phyloP scores from a whole-genome alignment of 2,797 vertebrate genomes.

The Channallabes apus region DNA sequence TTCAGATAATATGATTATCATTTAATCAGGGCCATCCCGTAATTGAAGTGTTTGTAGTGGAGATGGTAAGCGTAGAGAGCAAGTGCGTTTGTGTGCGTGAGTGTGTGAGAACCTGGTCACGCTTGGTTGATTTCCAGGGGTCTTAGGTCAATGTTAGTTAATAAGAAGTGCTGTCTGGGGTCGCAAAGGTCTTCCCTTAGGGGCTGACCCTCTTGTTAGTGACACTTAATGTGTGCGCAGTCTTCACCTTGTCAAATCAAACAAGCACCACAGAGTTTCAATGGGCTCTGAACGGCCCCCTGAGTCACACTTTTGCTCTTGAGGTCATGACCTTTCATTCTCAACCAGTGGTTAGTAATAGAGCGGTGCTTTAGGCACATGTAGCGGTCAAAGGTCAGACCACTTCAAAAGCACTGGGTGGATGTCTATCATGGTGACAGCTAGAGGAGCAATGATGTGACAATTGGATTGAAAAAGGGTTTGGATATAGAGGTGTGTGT shows the following conservation, averaged over 20 bases:
- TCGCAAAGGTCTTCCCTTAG: constrained; percentile 71
- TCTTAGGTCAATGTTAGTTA: constrained; percentile 71
- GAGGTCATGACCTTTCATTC: constrained; percentile 91
- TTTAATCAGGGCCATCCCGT: neutral
- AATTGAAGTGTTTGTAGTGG: neutral
- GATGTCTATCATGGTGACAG: neutral
- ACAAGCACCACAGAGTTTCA: constrained; percentile 80
- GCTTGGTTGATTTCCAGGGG: constrained; percentile 60
- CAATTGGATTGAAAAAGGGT: constrained; percentile 1
- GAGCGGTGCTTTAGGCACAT: constrained; percentile 94
- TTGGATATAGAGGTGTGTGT: neutral
- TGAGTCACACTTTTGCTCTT: constrained; percentile 88
- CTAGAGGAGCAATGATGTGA: constrained; percentile 1
- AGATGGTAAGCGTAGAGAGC: neutral
- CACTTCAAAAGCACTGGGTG: constrained; percentile 56
- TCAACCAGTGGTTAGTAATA: constrained; percentile 85
- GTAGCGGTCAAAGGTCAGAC: constrained; percentile 69
- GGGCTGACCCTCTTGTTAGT: constrained; percentile 89
- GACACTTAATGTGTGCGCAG: constrained; percentile 91
- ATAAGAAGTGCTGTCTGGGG: constrained; percentile 73
- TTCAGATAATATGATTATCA: neutral
- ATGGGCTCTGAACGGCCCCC: constrained; percentile 81
- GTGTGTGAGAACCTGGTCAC: constrained; percentile 58
- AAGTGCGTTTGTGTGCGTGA: constrained; percentile 33
- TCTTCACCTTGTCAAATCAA: constrained; percentile 94